Evolutionary conservation across 1,140 invertebrate species (phyloP).

Genomic region (Drosophila mayri): DNA sequence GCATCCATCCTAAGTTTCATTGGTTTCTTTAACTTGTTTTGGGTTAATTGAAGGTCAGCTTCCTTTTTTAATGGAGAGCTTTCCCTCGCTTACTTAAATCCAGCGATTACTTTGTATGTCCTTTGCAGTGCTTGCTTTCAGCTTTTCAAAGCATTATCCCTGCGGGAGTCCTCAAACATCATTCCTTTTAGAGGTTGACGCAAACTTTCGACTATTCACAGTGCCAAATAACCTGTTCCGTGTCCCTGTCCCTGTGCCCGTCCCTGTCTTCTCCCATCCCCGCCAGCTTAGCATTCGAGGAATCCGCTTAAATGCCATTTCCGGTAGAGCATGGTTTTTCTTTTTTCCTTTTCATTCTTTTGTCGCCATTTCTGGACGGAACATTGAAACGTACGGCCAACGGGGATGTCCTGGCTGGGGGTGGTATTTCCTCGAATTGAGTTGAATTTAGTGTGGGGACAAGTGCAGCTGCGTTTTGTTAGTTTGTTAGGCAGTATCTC

Average conservation of each 20-base stretch:
- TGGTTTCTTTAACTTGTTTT: not conserved
- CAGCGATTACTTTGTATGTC: constrained; percentile 20
- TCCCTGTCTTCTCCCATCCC: not conserved
- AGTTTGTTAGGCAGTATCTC: constrained; percentile 17
- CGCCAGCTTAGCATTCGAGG: constrained; percentile 36
- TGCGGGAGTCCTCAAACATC: constrained; percentile 31
- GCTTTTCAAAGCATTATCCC: constrained; percentile 9
- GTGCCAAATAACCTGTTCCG: constrained; percentile 10
- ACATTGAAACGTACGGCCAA: constrained; percentile 39
- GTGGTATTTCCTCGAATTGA: constrained; percentile 35
- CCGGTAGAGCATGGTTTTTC: constrained; percentile 36
- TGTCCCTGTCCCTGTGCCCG: not conserved
- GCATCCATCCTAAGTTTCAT: not conserved
- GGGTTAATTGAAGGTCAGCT: not conserved
- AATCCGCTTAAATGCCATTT: constrained; percentile 79
- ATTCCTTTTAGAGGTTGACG: constrained; percentile 6
- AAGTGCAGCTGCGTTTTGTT: constrained; percentile 55
- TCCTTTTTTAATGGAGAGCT: not conserved
- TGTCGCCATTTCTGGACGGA: constrained; percentile 40
- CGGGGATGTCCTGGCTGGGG: constrained; percentile 11
- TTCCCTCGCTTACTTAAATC: not conserved
- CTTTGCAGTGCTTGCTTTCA: not conserved
- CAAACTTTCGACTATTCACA: constrained; percentile 34
- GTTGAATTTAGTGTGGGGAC: constrained; percentile 49
- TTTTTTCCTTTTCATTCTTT: constrained; percentile 31